Base-by-base conservation (phyloP, 1,140 invertebrate species). In the Psilanteris sp. region DNA sequence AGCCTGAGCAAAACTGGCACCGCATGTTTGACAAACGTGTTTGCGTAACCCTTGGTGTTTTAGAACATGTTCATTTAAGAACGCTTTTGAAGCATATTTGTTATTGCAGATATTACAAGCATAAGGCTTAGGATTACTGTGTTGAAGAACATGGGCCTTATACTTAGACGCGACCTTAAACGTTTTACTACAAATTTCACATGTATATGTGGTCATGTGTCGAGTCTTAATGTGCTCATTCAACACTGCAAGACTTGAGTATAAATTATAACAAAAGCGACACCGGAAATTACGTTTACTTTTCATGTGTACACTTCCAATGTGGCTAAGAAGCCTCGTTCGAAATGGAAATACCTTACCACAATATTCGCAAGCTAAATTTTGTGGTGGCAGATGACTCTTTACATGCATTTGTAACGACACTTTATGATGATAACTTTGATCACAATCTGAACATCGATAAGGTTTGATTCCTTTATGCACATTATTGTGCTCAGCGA, bases 401-500 rank as follows among this genome's bases (percentile, higher is more conserved):
- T 89, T 89, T 11, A 87, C 81, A 54, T 89, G 87, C 77, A 89
- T 88, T 16, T 89, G 87, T 8, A 89, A 44, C 20, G 87, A 89
- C 0, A 89, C 87, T 66, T 89, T 89, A 24, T 89, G 87, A 36
- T 89, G 87, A 52, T 89, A 89, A 57, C 85, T 85, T 43, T 88
- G 87, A 16, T 82, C 82, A 26, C 87, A 89, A 22, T 88, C 83
- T 0, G 82, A 76, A 24, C 87, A 89, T 8, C 76, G 79, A 44
- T 89, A 89, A 0, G 87, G 87, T 26, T 84, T 84, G 5, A 89
- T 74, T 9, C 87, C 87, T 48, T 89, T 87, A 44, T 89, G 87
- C 13, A 89, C 86, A 9, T 89, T 89, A 7, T 86, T 87, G 31
- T 89, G 87, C 26, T 89, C 87, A 2, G 86, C 84, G 0, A 89